phyloP scores from a whole-genome alignment of 1,140 invertebrate genomes.

The Palaemon carinicauda region DNA sequence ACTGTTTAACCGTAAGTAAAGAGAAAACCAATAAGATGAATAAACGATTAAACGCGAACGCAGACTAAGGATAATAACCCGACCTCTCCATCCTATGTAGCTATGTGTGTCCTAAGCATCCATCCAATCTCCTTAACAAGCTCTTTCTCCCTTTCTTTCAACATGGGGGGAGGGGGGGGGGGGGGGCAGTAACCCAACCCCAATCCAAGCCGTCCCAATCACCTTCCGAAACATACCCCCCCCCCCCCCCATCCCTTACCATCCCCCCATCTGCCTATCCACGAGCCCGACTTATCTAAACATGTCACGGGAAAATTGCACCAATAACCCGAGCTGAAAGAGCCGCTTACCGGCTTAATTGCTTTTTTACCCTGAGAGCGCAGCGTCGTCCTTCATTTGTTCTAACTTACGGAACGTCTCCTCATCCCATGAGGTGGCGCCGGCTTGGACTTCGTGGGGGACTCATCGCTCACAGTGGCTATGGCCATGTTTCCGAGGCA shows the following conservation, averaged over 20 bases:
- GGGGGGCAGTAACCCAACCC: no score
- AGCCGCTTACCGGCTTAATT: slow-evolving; percentile 55
- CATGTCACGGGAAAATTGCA: slow-evolving; percentile 55
- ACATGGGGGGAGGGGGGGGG: neutral
- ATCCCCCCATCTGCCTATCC: neutral
- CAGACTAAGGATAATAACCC: no score
- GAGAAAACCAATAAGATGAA: no score
- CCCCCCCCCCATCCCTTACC: neutral
- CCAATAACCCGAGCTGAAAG: slow-evolving; percentile 55
- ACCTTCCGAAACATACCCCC: neutral
- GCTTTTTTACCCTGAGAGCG: slow-evolving; percentile 54
- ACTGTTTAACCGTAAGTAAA: no score
- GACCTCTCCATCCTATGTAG: neutral
- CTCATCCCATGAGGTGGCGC: neutral
- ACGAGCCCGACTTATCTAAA: slow-evolving; percentile 45
- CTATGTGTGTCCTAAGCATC: no score
- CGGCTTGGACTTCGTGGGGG: neutral
- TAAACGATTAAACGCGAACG: no score
- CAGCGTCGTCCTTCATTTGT: slow-evolving; percentile 53
- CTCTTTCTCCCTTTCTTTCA: neutral
- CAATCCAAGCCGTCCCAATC: no score
- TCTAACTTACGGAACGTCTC: slow-evolving; percentile 47
- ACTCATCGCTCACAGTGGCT: no score
- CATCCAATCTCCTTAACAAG: no score
- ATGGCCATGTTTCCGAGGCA: no score